A percentile compares a stretch with the other conserved stretches of the same genome.
Evolutionary conservation across 1,140 invertebrate genomes (phyloP).

Genomic region (Palaemon carinicauda): DNA sequence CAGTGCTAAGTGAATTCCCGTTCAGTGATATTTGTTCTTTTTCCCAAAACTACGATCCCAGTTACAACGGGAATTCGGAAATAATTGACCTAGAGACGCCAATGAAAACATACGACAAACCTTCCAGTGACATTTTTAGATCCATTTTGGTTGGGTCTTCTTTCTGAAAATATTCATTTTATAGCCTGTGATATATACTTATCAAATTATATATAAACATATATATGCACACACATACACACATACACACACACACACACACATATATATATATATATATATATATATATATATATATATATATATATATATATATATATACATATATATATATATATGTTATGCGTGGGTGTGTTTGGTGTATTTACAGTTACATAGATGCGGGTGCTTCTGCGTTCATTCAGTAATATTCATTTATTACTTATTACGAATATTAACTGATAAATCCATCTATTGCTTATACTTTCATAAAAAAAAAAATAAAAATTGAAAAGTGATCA

Average conservation of each 20-base stretch:
- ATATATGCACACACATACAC: not conserved
- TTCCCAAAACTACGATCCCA: slow-evolving; percentile 40
- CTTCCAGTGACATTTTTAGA: not conserved
- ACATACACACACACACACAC: not conserved
- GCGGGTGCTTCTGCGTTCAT: too few relatives aligned
- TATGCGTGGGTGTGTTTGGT: too few relatives aligned
- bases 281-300: not conserved
- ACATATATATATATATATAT: not conserved
- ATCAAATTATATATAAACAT: not conserved
- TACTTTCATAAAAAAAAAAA: too few relatives aligned
- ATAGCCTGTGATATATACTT: not conserved
- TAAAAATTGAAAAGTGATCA: too few relatives aligned
- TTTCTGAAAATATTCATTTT: not conserved
- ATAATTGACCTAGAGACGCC: slow-evolving; percentile 35
- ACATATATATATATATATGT: not conserved
- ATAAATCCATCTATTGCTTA: too few relatives aligned
- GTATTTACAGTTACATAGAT: too few relatives aligned
- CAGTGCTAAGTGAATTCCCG: slow-evolving; percentile 37
- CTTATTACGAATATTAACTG: too few relatives aligned
- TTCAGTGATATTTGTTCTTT: slow-evolving; percentile 52
- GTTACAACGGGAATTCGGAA: slow-evolving; percentile 52
- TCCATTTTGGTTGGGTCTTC: not conserved
- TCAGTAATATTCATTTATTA: too few relatives aligned
- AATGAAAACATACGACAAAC: not conserved
- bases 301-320: not conserved